Base-by-base conservation (phyloP, 2,113 vertebrate species). In the Rousettus leschenaultii region DNA sequence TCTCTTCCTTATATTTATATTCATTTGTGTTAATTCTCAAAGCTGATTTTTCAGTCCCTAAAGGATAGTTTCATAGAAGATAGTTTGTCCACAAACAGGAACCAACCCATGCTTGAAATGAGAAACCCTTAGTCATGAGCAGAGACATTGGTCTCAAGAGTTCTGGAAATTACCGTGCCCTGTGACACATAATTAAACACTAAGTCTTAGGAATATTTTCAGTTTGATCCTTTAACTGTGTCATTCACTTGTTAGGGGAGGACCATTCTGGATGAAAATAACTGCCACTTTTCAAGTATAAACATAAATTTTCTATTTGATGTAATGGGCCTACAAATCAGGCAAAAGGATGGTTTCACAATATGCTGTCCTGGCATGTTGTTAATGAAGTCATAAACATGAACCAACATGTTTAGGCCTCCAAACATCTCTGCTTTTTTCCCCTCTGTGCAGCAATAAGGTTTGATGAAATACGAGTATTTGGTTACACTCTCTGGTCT, bases 401-500 rank as follows among this genome's bases (percentile, higher is more conserved):
- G 40, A 71, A 59, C 43, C 22, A 35, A 33, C 59, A 33, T 70
- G 63, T 65, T 84, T 19, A 75, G 65, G 22, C 33, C 28, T 95
- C 68, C 19, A 3, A 87, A 84, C 38, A 55, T n/a, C 40, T 92
- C 97, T 78, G 97, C 18, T 43, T 48, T 96, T 61, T 94, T 90
- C 95, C 95, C 75, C 94, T 95, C 74, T 1, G 2, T 80, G 0
- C 98, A 99, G 99, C 99, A 66, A 97, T 99, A 79, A 98, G 97
- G 83, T 97, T 99, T 6, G 99, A 99, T 87, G 97, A 97, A 21
- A 98, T 99, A 70, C 98, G 95, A 74, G 99, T 99, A 93, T 99
- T 99, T 89, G 99, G 99, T 90, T 99, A 99, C 95, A 98, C 98
- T 0, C 99, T 99, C 83, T 99, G 99, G 99, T 99, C 99, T 7